phyloP scores from a whole-genome alignment of 2,888 invertebrate genomes.

The Lutraria lutraria region DNA sequence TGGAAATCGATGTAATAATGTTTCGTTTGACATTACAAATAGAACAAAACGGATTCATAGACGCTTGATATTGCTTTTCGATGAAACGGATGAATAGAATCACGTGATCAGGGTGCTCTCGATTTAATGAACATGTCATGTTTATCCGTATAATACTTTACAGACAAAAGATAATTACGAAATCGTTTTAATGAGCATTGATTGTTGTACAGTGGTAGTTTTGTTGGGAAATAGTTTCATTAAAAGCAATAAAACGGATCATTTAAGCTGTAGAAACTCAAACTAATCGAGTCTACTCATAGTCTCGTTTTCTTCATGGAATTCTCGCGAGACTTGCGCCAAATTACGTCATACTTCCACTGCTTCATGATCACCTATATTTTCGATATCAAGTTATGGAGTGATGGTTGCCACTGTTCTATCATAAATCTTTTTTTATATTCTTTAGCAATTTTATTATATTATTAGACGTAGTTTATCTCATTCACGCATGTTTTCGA shows the following conservation, averaged over 20 bases:
- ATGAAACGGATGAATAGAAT: conserved; percentile 26
- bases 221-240: background rate
- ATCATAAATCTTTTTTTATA: conserved; percentile 3
- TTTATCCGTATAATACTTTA: conserved; percentile 10
- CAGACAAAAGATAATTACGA: conserved; percentile 8
- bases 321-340: background rate
- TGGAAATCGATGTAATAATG: conserved; percentile 2
- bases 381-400: background rate
- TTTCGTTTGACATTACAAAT: conserved; percentile 18
- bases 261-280: background rate
- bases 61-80: conserved; percentile 31
- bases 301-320: background rate
- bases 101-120: conserved; percentile 24
- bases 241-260: background rate
- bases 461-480: background rate
- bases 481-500: background rate
- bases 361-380: background rate
- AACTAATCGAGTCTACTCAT: background rate
- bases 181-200: conserved; percentile 17
- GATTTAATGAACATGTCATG: conserved; percentile 41
- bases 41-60: conserved; percentile 16
- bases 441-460: background rate
- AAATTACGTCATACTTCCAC: conserved; percentile 5
- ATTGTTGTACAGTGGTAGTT: background rate
- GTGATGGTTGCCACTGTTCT: background rate